Evolutionary conservation across 2,888 invertebrate genomes (phyloP), one percentile per base, ranked within the genome.

Genomic region (Hemaris fuciformis): DNA sequence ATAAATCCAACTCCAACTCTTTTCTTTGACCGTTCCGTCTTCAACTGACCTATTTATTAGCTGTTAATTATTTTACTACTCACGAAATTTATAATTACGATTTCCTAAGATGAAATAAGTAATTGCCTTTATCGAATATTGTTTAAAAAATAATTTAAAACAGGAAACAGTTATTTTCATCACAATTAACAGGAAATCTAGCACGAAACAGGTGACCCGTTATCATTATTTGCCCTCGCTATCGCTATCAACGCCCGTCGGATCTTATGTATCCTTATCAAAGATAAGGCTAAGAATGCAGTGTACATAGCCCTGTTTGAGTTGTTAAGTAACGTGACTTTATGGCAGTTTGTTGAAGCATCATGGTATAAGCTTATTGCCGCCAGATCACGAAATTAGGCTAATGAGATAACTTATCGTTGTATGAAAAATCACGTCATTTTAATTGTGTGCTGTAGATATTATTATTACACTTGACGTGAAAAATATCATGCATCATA

Each of bases 221-320:
- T 38, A 57, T 38, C 57, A 41, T 22, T 57, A 57, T 70, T 65
- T 67, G 60, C 25, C 15, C 22, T 48, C 10, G 62, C 59, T 66
- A 68, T 68, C 41, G 45, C 45, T 68, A 68, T 66, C 68, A 66
- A 31, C 13, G 27, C n/a, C 46, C 53, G 20, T 43, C 64, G 66
- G 57, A 57, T 57, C 57, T 57, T 31, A 57, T 57, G 57, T 57
- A 31, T 13, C 38, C 57, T 59, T 59, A 67, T 68, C 67, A 48
- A 1, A 64, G 68, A 67, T 67, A 69, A 65, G 43, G 18, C 42
- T 2, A 57, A 45, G 57, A 57, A 60, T 48, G 20, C 45, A 34
- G 41, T 43, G 43, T 58, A 56, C 45, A 63, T 10, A 60, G 59
- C 59, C 22, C 53, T 59, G 59, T 59, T 59, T 59, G 38, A 46